Percentiles rank a stretch among this genome's conserved stretches.
phyloP scores from a whole-genome alignment of 2,888 invertebrate species.

The Pomacea canaliculata region DNA sequence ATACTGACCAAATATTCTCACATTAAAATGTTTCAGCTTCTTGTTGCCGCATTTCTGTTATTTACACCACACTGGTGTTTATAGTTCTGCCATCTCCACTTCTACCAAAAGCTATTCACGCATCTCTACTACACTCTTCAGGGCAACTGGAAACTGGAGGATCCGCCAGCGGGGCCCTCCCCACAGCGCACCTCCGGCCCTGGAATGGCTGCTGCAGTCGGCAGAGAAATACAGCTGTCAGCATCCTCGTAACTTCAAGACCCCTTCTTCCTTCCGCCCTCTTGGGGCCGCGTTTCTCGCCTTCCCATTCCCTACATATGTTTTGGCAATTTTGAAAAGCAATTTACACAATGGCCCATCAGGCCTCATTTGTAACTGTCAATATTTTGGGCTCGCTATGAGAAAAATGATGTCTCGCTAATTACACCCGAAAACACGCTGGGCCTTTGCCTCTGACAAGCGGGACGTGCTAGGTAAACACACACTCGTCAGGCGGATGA shows the following conservation, averaged over 20 bases:
- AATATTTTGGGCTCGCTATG: constrained; percentile 36
- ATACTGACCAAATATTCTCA: no score
- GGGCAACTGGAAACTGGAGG: no score
- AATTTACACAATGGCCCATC: constrained; percentile 38
- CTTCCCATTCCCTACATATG: constrained; percentile 29
- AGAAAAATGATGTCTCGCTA: constrained; percentile 36
- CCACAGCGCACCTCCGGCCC: background rate
- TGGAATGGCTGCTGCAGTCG: constrained; percentile 14
- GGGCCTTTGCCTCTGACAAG: constrained; percentile 16
- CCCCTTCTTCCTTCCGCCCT: constrained; percentile 6
- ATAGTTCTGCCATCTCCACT: no score
- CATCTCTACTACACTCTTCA: no score
- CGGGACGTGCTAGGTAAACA: constrained; percentile 20
- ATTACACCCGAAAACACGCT: constrained; percentile 35
- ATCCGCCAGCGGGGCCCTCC: constrained; percentile 3
- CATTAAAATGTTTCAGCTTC: no score
- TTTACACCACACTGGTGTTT: no score
- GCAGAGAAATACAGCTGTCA: constrained; percentile 32
- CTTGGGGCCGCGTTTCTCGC: background rate
- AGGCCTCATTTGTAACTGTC: constrained; percentile 40
- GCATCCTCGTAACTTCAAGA: constrained; percentile 25
- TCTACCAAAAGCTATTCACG: no score
- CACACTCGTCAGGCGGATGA: constrained; percentile 7
- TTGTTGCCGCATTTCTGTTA: no score
- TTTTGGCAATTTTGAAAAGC: constrained; percentile 34